These are phyloP conservation scores for Anthrax anthrax DNA, from an alignment of 2,888 invertebrate species.

Conservation along the genomic window DNA sequence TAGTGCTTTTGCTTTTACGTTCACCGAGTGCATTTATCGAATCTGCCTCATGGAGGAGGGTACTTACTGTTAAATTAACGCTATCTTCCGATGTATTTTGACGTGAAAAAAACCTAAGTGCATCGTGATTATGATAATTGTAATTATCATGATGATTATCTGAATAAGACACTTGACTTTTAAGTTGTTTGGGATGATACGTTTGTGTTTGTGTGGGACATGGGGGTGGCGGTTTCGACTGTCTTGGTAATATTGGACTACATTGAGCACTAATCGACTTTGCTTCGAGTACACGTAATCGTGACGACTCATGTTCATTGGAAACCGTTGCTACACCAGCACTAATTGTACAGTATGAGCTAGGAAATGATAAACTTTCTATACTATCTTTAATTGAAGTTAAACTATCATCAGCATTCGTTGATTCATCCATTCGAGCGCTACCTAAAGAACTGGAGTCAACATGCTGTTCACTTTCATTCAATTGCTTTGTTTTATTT, in stretches of 20 bases:
- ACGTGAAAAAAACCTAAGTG: conserved; percentile 25
- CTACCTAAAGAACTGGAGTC: conserved; percentile 6
- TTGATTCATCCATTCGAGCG: conserved; percentile 18
- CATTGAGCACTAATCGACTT: conserved; percentile 35
- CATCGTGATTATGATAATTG: conserved; percentile 9
- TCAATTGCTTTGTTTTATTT: not conserved
- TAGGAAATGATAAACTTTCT: conserved; percentile 31
- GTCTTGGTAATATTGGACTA: conserved; percentile 26
- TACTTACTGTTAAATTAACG: conserved; percentile 33
- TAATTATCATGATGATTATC: not conserved
- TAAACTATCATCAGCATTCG: conserved; percentile 30
- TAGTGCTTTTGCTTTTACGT: conserved; percentile 23
- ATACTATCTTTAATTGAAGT: conserved; percentile 29
- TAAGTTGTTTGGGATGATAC: not conserved
- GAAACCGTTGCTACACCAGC: conserved; percentile 26
- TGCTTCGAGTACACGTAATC: conserved; percentile 30
- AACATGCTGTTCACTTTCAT: conserved; percentile 7
- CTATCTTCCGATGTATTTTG: conserved; percentile 35
- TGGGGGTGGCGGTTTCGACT: conserved; percentile 5
- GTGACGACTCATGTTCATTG: conserved; percentile 19
- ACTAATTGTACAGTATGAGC: conserved; percentile 31
- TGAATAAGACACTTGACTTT: conserved; percentile 7
- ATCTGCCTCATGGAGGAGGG: conserved; percentile 31
- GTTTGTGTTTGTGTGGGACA: not conserved
- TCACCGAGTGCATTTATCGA: conserved; percentile 5